Percentiles rank a stretch among this genome's conserved stretches.
phyloP scores from a whole-genome alignment of 2,797 vertebrate species.

The Microtus californicus region DNA sequence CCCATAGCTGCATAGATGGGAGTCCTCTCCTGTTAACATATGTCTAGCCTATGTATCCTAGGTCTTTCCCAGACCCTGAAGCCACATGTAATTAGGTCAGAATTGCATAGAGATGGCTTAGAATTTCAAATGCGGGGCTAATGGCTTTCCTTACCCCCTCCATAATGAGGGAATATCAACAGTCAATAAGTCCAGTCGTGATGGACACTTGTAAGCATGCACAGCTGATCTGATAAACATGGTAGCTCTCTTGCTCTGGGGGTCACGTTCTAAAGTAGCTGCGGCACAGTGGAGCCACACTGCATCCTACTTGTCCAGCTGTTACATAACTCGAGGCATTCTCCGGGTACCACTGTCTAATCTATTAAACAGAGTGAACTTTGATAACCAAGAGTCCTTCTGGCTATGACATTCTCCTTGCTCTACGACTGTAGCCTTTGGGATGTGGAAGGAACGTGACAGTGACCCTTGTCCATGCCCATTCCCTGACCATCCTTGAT shows the following conservation, averaged over 20 bases:
- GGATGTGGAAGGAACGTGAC: not conserved
- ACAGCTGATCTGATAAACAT: not conserved
- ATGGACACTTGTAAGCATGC: not conserved
- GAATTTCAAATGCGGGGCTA: not conserved
- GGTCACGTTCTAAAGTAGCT: not conserved
- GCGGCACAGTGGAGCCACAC: not conserved
- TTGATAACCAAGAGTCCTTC: slow-evolving; percentile 12
- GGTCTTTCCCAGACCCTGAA: not conserved
- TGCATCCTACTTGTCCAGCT: not conserved
- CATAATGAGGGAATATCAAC: not conserved
- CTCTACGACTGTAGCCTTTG: not conserved
- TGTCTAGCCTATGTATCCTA: not conserved
- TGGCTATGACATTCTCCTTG: not conserved
- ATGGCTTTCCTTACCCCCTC: not conserved
- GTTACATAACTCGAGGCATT: not conserved
- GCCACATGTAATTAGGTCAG: not conserved
- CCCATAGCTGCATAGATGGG: not conserved
- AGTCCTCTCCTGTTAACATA: not conserved
- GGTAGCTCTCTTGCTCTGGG: not conserved
- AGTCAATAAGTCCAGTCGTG: not conserved
- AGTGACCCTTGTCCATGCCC: not conserved
- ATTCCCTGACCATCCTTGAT: not conserved
- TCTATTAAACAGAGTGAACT: slow-evolving; percentile 50
- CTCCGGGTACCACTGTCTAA: slow-evolving; percentile 1
- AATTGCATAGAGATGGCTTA: not conserved